Conservation (phyloP, 2,797 vertebrate genomes). For the Oceanodroma leucorhoa region DNA sequence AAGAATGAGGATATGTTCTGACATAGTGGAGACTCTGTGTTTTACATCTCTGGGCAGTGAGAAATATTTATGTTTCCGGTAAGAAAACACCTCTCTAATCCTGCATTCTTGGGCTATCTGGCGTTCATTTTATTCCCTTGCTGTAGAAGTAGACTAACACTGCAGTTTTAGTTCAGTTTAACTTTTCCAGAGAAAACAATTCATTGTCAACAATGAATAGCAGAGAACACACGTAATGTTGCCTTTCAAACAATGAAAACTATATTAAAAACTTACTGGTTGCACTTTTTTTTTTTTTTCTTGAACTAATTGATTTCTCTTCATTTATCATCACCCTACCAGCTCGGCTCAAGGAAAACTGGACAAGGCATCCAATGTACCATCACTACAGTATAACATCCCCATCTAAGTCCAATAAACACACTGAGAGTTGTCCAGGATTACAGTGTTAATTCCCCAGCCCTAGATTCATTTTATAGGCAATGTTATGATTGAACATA, state of each 20-base stretch:
- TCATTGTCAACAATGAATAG: background rate
- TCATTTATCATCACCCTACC: background rate
- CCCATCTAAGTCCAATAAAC: background rate
- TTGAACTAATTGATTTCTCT: background rate
- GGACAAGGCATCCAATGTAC: accelerated
- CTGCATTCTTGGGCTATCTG: background rate
- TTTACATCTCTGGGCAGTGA: background rate
- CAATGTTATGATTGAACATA: background rate
- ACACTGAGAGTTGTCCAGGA: background rate
- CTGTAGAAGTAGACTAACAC: background rate
- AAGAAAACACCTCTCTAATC: background rate
- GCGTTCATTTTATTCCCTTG: background rate
- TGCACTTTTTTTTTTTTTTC: too few species aligned
- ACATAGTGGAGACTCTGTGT: background rate
- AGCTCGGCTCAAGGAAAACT: background rate
- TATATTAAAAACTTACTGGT: background rate
- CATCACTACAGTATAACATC: background rate
- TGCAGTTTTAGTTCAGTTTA: background rate
- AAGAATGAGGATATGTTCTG: background rate
- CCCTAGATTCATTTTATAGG: background rate
- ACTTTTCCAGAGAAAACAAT: background rate
- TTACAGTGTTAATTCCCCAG: background rate
- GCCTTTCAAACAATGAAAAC: background rate
- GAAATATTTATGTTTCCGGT: background rate
- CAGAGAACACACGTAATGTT: background rate